These are phyloP conservation scores for Pedionomus torquatus DNA, from an alignment of 2,113 vertebrate genomes.

Conservation along the genomic window DNA sequence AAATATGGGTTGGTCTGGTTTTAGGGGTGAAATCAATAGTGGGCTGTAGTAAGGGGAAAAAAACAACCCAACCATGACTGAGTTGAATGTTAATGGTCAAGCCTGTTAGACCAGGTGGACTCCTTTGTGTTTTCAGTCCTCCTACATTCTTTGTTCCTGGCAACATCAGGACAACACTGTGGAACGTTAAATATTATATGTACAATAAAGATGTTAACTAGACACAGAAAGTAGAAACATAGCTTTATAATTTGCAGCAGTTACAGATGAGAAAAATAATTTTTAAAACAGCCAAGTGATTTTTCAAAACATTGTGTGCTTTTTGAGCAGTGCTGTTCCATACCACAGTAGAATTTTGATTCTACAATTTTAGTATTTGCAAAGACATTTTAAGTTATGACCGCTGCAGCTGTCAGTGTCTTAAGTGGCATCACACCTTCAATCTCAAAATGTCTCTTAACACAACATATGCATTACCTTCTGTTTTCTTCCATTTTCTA, in stretches of 20 bases:
- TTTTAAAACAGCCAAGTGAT: background rate
- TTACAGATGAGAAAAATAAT: background rate
- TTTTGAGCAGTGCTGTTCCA: background rate
- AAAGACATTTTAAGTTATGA: conserved; percentile 37
- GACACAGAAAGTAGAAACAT: background rate
- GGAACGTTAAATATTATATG: background rate
- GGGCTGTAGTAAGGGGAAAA: background rate
- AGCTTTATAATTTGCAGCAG: background rate
- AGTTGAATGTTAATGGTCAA: background rate
- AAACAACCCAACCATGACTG: background rate
- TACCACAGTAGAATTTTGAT: background rate
- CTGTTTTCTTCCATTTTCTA: conserved; percentile 64
- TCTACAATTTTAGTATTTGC: conserved; percentile 15
- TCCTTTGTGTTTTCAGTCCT: background rate
- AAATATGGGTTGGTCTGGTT: background rate
- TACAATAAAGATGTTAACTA: background rate
- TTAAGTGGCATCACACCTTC: conserved; percentile 60
- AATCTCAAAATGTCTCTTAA: conserved; percentile 26
- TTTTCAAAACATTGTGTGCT: background rate
- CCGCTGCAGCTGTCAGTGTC: conserved; percentile 54
- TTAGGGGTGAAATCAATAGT: background rate
- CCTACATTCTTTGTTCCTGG: background rate
- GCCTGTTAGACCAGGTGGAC: background rate
- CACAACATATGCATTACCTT: conserved; percentile 58
- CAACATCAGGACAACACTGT: background rate